Conservation (phyloP, 1,140 invertebrate genomes). For the Dryas iulia region DNA sequence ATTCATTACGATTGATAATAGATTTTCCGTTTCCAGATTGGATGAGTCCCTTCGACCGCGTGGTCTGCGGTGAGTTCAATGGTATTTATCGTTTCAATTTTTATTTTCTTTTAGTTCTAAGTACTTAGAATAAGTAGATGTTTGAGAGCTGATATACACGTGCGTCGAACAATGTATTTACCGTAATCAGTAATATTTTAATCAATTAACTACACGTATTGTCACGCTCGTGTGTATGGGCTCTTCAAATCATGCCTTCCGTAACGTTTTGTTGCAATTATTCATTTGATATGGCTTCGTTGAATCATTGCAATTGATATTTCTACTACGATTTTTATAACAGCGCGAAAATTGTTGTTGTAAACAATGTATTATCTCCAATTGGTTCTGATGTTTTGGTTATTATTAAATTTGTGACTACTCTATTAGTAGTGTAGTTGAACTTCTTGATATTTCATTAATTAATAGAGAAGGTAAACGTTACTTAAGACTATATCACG, state of each 20-base stretch:
- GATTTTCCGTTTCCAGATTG: slow-evolving; percentile 88
- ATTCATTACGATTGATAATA: slow-evolving; percentile 81
- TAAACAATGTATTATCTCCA: slow-evolving; percentile 27
- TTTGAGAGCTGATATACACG: slow-evolving; percentile 14
- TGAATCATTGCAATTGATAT: slow-evolving; percentile 52
- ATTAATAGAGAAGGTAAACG: neutral
- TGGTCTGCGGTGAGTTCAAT: slow-evolving; percentile 94
- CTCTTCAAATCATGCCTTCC: slow-evolving; percentile 43
- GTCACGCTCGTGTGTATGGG: slow-evolving; percentile 42
- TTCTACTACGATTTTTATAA: slow-evolving; percentile 36
- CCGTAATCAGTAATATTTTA: slow-evolving; percentile 21
- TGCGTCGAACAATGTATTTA: slow-evolving; percentile 4
- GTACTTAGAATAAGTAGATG: slow-evolving; percentile 45
- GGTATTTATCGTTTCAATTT: slow-evolving; percentile 84
- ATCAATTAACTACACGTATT: slow-evolving; percentile 18
- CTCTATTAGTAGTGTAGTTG: slow-evolving; percentile 23
- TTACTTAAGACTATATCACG: neutral
- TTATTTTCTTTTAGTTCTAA: slow-evolving; percentile 78
- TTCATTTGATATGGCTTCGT: slow-evolving; percentile 73
- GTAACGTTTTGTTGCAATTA: slow-evolving; percentile 71
- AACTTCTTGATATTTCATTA: neutral
- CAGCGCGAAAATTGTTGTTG: slow-evolving; percentile 27
- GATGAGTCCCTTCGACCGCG: slow-evolving; percentile 95
- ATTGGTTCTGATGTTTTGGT: slow-evolving; percentile 22
- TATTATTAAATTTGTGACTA: slow-evolving; percentile 26